Evolutionary conservation across 2,888 invertebrate species (phyloP).

Genomic region (Sphecodes monilicornis): DNA sequence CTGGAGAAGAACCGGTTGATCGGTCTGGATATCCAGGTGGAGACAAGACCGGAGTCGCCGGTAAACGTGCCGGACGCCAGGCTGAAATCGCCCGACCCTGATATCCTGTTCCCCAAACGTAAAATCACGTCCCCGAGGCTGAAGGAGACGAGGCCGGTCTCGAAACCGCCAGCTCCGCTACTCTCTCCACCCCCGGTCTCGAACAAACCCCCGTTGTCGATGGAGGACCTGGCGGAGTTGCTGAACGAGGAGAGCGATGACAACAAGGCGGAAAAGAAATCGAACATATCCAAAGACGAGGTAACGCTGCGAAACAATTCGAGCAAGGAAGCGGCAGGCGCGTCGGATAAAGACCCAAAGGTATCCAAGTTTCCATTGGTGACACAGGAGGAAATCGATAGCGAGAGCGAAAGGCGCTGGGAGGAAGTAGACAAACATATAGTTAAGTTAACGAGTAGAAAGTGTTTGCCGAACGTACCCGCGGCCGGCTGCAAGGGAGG

Average conservation of each 20-base stretch:
- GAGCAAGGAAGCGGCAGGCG: slow-evolving; percentile 8
- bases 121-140: slow-evolving; percentile 65
- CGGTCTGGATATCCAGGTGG: slow-evolving; percentile 52
- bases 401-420: slow-evolving; percentile 71
- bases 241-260: slow-evolving; percentile 75
- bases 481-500: slow-evolving; percentile 29
- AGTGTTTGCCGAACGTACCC: slow-evolving; percentile 41
- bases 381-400: slow-evolving; percentile 64
- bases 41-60: slow-evolving; percentile 60
- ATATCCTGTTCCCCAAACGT: slow-evolving; percentile 61
- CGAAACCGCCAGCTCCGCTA: slow-evolving; percentile 65
- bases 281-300: slow-evolving; percentile 31
- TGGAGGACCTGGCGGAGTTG: slow-evolving; percentile 80
- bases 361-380: slow-evolving; percentile 30
- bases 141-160: slow-evolving; percentile 42
- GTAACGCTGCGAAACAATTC: slow-evolving; percentile 23
- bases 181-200: slow-evolving; percentile 76
- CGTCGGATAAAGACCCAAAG: slow-evolving; percentile 52
- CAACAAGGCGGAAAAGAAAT: slow-evolving; percentile 46
- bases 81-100: slow-evolving; percentile 74
- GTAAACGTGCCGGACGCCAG: slow-evolving; percentile 64
- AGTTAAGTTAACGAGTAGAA: slow-evolving; percentile 69
- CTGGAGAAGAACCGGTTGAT: slow-evolving; percentile 70
- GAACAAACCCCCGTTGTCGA: slow-evolving; percentile 79
- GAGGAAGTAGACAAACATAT: slow-evolving; percentile 79